Percentiles rank a stretch among this genome's conserved stretches.
Evolutionary conservation across 2,888 invertebrate species (phyloP).

Genomic region (Vanessa cardui): DNA sequence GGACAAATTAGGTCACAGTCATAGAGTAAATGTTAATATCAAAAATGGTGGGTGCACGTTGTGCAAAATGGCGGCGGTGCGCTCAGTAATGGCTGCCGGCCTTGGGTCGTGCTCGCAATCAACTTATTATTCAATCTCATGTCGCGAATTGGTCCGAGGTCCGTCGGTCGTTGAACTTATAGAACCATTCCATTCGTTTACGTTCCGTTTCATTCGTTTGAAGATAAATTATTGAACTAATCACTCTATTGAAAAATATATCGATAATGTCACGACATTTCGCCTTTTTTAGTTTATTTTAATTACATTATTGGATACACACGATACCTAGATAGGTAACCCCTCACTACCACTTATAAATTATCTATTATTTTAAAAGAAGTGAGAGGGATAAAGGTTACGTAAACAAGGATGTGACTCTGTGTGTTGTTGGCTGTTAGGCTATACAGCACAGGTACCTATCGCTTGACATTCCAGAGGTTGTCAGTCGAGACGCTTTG

Average conservation of each 20-base stretch:
- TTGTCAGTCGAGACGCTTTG: slow-evolving; percentile 64
- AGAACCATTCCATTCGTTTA: slow-evolving; percentile 57
- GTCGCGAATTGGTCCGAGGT: slow-evolving; percentile 82
- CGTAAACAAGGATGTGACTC: slow-evolving; percentile 33
- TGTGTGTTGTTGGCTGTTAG: slow-evolving; percentile 31
- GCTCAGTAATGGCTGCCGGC: slow-evolving; percentile 74
- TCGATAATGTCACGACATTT: not conserved
- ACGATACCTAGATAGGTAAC: too few species aligned
- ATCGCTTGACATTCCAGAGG: slow-evolving; percentile 55
- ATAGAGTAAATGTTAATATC: slow-evolving; percentile 36
- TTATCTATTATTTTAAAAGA: not conserved
- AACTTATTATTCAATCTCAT: slow-evolving; percentile 83
- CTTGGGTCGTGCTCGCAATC: slow-evolving; percentile 77
- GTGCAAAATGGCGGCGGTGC: slow-evolving; percentile 70
- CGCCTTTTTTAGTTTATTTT: too few species aligned
- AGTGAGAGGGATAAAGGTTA: slow-evolving; percentile 11
- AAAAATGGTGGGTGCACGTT: slow-evolving; percentile 57
- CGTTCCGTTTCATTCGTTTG: slow-evolving; percentile 33
- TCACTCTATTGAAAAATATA: slow-evolving; percentile 24
- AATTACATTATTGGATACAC: too few species aligned
- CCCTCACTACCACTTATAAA: too few species aligned
- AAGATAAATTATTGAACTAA: slow-evolving; percentile 31
- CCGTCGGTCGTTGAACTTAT: slow-evolving; percentile 70
- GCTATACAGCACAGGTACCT: slow-evolving; percentile 25
- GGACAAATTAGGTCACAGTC: slow-evolving; percentile 22